Percentiles rank a stretch among this genome's conserved stretches.
These are phyloP conservation scores for Fragum sueziense DNA, from an alignment of 2,888 invertebrate genomes.

Conservation along the genomic window DNA sequence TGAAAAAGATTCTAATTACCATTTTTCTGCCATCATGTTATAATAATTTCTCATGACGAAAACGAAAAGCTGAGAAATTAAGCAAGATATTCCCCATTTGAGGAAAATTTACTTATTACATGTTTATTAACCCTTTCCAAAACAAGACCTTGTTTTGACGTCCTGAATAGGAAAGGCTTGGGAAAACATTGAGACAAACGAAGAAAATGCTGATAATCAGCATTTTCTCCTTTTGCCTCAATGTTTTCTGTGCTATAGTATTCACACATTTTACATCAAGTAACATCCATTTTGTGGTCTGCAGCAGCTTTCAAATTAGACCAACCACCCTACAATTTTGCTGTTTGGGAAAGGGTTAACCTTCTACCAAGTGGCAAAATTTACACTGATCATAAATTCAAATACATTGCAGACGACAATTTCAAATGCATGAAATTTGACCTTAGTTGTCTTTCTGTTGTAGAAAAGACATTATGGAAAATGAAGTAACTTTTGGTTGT, in stretches of 20 bases:
- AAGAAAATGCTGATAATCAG: background rate
- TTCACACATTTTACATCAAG: no score
- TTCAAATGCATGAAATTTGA: background rate
- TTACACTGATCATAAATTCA: background rate
- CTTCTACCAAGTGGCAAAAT: no score
- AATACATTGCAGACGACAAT: background rate
- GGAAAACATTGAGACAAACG: no score
- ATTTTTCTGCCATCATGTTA: no score
- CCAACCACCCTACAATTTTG: no score
- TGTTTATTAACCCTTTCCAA: background rate
- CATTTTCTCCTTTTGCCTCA: background rate
- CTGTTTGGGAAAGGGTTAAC: no score
- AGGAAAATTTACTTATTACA: background rate
- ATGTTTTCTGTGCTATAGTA: background rate
- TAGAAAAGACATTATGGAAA: background rate
- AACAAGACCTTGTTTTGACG: no score
- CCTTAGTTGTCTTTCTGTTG: background rate
- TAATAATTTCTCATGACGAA: background rate
- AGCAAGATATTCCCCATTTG: background rate
- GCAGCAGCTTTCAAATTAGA: no score
- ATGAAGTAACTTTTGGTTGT: background rate
- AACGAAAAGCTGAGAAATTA: conserved; percentile 5
- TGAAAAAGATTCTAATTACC: no score
- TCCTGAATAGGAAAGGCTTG: no score
- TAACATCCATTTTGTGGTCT: no score